Conservation (phyloP, 2,888 invertebrate genomes). For the Drosophila kambysellisi region DNA sequence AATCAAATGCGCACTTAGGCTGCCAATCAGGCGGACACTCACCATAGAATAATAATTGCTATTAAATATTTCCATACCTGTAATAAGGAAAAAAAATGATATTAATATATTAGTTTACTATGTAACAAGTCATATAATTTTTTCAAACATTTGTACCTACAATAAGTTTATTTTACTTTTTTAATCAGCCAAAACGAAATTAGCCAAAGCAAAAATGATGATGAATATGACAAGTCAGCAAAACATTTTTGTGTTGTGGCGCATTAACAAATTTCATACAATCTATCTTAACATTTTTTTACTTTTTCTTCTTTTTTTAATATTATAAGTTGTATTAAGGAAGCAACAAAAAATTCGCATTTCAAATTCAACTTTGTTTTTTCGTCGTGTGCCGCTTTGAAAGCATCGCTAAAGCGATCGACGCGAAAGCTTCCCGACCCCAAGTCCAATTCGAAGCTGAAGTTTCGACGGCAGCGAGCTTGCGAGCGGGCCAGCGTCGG, state of each 20-base stretch:
- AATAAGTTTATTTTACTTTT: conserved; percentile 7
- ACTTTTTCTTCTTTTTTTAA: conserved; percentile 19
- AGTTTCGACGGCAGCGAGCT: conserved; percentile 55
- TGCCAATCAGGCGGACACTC: conserved; percentile 57
- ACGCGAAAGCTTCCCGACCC: conserved; percentile 52
- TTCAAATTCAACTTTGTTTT: conserved; percentile 42
- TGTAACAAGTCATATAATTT: conserved; percentile 1
- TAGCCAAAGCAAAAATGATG: neutral
- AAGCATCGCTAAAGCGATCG: conserved; percentile 52
- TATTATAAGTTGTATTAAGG: conserved; percentile 13
- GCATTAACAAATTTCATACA: conserved; percentile 54
- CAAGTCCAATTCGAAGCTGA: conserved; percentile 43
- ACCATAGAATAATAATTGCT: conserved; percentile 60
- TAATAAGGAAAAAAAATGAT: conserved; percentile 35
- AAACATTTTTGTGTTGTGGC: conserved; percentile 36
- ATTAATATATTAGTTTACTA: neutral
- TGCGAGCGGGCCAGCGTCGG: conserved; percentile 62
- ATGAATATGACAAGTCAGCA: conserved; percentile 10
- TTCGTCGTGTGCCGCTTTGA: conserved; percentile 24
- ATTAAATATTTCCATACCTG: conserved; percentile 65
- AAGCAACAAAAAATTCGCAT: conserved; percentile 53
- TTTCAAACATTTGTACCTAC: neutral
- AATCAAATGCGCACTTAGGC: conserved; percentile 52
- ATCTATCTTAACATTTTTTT: conserved; percentile 50
- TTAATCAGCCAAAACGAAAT: neutral